Evolutionary conservation across 2,113 vertebrate species (phyloP), one percentile per base, ranked within the genome.

Genomic region (Oreotrochilus melanogaster): DNA sequence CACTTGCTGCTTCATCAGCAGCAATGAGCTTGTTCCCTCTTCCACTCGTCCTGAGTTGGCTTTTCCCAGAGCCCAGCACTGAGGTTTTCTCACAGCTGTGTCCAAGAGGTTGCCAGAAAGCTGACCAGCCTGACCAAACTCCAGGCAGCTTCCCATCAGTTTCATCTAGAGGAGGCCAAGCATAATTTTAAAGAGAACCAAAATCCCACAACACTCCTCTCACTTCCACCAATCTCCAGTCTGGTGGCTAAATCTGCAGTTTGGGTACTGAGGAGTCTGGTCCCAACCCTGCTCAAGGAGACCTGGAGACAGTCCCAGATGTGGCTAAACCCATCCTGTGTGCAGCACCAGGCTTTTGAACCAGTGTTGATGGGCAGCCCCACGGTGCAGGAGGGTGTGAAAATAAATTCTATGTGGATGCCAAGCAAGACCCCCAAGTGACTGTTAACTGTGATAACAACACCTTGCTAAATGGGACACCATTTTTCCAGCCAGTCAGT

Each of bases 181-280:
- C 11, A 22, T 21, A 54, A 85, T 33, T 56, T 48, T 22, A 2
- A 3, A 6, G 12, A 43, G 72, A 11, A 7, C 31, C 18, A 50
- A 11, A 78, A 22, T 6, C 11, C 57, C 57, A 25, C 54, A 42
- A 15, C 10, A 3, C 3, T 83, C 31, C 27, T 88, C 43, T 71
- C 35, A 8, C n/a, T 86, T 83, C 51, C 64, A 57, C 28, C 33
- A 28, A 31, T 45, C 9, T 45, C 22, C 66, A 3, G 37, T 11
- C 57, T 31, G 53, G 16, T 35, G 78, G 45, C n/a, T 45, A 62
- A 80, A 78, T 15, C 53, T 18, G 61, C 37, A 70, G 45, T 43
- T 0, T 2, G 42, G 35, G 19, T 5, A 3, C 11, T 43, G 42
- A 10, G 23, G 6, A 0, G 0, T 43, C 28, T 57, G 53, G 7